A percentile compares a stretch with the other conserved stretches of the same genome.
Conservation (phyloP, 2,113 vertebrate species). For the Perca fluviatilis region DNA sequence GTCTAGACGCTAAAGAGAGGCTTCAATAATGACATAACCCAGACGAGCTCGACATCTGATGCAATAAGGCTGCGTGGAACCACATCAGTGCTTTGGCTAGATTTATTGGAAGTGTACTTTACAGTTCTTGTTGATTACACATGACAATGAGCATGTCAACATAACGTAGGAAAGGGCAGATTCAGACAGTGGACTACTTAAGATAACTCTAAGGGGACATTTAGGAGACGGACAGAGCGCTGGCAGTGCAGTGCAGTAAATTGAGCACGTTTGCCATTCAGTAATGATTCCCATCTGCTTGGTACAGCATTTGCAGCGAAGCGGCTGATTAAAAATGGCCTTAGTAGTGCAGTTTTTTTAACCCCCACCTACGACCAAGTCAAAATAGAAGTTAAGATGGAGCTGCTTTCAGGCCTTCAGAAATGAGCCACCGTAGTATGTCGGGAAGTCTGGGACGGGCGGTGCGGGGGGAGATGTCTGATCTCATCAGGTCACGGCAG, state of each 20-base stretch:
- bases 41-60: slow-evolving; percentile 45
- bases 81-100: slow-evolving; percentile 42
- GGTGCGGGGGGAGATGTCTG: slow-evolving; percentile 51
- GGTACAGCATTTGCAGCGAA: slow-evolving; percentile 62
- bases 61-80: slow-evolving; percentile 16
- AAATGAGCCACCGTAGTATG: slow-evolving; percentile 55
- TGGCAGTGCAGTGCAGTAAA: slow-evolving; percentile 68
- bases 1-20: slow-evolving; percentile 49
- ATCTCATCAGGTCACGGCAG: slow-evolving; percentile 76
- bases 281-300: slow-evolving; percentile 81
- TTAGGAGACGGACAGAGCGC: slow-evolving; percentile 46
- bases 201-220: slow-evolving; percentile 52
- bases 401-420: slow-evolving; percentile 60
- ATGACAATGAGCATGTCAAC: slow-evolving; percentile 40
- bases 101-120: slow-evolving; percentile 35
- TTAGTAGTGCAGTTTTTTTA: slow-evolving; percentile 46
- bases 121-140: slow-evolving; percentile 44
- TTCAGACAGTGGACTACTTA: slow-evolving; percentile 43
- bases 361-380: slow-evolving; percentile 40
- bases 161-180: slow-evolving; percentile 40
- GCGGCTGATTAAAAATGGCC: slow-evolving; percentile 76
- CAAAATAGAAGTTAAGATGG: slow-evolving; percentile 74
- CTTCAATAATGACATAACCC: slow-evolving; percentile 68
- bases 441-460: slow-evolving; percentile 13
- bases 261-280: slow-evolving; percentile 74